Conservation (phyloP, 2,888 invertebrate species). For the Pilophorus perplexus region DNA sequence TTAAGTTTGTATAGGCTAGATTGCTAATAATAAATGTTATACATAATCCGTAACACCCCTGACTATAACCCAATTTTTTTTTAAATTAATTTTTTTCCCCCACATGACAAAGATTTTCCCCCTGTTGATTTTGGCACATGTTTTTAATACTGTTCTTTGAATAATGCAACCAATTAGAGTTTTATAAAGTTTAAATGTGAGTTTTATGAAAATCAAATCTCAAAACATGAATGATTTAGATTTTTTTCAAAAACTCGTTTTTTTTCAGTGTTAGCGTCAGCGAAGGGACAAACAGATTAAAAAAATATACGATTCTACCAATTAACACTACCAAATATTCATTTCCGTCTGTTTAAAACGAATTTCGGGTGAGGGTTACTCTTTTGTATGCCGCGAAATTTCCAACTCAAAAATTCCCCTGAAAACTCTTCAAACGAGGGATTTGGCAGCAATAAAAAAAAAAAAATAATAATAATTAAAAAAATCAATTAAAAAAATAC, state of each 20-base stretch:
- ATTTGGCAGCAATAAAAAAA: too few species aligned
- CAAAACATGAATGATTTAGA: conserved; percentile 11
- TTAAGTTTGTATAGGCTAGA: conserved; percentile 39
- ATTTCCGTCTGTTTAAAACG: conserved; percentile 13
- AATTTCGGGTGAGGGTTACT: conserved; percentile 19
- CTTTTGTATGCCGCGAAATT: too few species aligned
- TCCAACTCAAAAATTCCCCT: too few species aligned
- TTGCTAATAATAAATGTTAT: conserved; percentile 33
- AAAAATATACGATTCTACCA: conserved; percentile 42
- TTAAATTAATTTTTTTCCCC: conserved; percentile 19
- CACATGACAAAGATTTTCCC: conserved; percentile 22
- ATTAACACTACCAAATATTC: conserved; percentile 35
- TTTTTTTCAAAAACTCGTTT: not conserved
- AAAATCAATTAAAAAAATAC: too few species aligned
- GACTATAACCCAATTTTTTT: conserved; percentile 29
- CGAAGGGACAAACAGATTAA: conserved; percentile 35
- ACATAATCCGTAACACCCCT: conserved; percentile 16
- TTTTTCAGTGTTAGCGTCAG: not conserved
- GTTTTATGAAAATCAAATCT: too few species aligned
- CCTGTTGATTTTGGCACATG: conserved; percentile 29
- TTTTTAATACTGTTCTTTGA: conserved; percentile 31
- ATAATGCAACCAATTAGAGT: conserved; percentile 8
- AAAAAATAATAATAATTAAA: too few species aligned
- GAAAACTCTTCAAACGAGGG: too few species aligned
- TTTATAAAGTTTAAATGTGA: too few species aligned